Evolutionary conservation across 1,140 invertebrate genomes (phyloP).

Genomic region (Oryzaephilus surinamensis): DNA sequence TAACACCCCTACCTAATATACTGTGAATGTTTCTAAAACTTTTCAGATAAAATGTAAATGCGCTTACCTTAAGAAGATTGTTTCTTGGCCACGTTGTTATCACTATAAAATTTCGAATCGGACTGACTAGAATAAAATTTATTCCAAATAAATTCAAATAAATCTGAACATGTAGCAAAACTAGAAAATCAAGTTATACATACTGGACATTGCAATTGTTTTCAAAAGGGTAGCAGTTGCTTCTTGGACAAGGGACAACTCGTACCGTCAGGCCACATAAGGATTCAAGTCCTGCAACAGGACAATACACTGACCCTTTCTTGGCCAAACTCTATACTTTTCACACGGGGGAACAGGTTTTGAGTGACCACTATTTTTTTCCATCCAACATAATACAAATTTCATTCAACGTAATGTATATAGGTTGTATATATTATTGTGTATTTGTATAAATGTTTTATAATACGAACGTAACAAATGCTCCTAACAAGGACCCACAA

Average conservation of each 20-base stretch:
- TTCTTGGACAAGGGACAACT: not conserved
- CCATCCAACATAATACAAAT: no score
- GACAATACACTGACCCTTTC: conserved; percentile 24
- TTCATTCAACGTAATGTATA: no score
- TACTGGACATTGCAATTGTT: conserved; percentile 22
- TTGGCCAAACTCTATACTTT: no score
- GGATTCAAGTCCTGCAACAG: conserved; percentile 9
- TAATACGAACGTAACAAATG: no score
- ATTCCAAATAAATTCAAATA: conserved; percentile 6
- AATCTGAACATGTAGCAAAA: conserved; percentile 14
- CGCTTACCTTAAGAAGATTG: no score
- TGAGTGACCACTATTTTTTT: conserved; percentile 1
- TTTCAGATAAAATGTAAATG: no score
- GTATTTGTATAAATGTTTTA: no score
- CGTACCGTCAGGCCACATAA: conserved; percentile 2
- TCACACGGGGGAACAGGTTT: conserved; percentile 7
- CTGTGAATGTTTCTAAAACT: no score
- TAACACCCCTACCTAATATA: no score
- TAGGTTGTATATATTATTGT: no score
- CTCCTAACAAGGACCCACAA: no score
- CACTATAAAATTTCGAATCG: conserved; percentile 18
- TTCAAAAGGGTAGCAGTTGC: conserved; percentile 14
- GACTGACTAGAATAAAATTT: conserved; percentile 17
- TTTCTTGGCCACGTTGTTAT: conserved; percentile 16
- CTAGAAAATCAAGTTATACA: conserved; percentile 26